Percentiles rank a stretch among this genome's conserved stretches.
phyloP scores from a whole-genome alignment of 2,113 vertebrate species.

The Charadrius vociferus region DNA sequence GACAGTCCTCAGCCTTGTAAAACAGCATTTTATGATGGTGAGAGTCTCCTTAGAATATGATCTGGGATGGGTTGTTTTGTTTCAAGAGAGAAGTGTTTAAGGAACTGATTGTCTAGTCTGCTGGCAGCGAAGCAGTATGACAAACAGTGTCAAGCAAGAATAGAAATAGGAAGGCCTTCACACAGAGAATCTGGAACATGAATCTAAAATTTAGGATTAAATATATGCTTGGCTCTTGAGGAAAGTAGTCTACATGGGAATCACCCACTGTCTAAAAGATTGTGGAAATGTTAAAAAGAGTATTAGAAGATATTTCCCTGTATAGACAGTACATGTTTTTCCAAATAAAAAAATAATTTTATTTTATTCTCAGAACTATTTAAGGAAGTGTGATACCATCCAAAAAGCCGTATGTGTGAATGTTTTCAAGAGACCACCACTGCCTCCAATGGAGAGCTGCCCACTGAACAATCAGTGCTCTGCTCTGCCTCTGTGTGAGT shows the following conservation, averaged over 20 bases:
- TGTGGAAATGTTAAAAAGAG: neutral
- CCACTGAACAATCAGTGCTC: neutral
- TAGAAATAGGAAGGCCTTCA: conserved; percentile 10
- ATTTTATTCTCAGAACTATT: neutral
- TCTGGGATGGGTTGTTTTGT: neutral
- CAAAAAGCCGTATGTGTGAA: neutral
- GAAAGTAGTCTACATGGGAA: neutral
- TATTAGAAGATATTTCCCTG: neutral
- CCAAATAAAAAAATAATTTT: neutral
- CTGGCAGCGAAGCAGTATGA: conserved; percentile 7
- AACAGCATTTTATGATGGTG: neutral
- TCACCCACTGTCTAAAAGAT: neutral
- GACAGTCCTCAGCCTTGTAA: conserved; percentile 4
- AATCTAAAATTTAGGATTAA: neutral
- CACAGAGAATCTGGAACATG: neutral
- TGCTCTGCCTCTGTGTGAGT: neutral
- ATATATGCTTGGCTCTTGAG: neutral
- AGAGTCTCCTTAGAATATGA: neutral
- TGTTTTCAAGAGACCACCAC: neutral
- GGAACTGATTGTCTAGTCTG: conserved; percentile 2
- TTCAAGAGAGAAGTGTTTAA: neutral
- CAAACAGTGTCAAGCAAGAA: neutral
- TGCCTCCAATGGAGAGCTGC: neutral
- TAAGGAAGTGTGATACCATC: neutral
- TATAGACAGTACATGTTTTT: neutral